A percentile compares a stretch with the other conserved stretches of the same genome.
Evolutionary conservation across 2,113 vertebrate genomes (phyloP).

Genomic region (Zapus hudsonius): DNA sequence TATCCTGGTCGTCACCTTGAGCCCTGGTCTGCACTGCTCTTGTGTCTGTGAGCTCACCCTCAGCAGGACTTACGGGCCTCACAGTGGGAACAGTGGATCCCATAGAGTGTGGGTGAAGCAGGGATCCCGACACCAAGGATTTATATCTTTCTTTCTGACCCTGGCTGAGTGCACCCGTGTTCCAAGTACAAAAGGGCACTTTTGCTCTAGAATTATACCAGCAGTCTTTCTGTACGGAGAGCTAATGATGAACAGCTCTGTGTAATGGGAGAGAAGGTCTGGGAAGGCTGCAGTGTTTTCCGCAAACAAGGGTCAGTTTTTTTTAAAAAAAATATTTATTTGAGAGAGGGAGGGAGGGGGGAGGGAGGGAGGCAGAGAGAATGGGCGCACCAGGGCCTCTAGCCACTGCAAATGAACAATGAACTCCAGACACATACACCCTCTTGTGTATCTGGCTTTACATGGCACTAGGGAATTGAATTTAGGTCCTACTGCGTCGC

Average conservation of each 20-base stretch:
- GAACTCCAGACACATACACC: too few relatives aligned
- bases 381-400: too few relatives aligned
- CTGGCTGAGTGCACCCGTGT: not conserved
- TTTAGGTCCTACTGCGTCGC: too few relatives aligned
- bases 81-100: not conserved
- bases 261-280: not conserved
- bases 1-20: not conserved
- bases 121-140: not conserved
- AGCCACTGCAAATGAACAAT: too few relatives aligned
- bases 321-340: too few relatives aligned
- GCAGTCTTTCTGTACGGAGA: not conserved
- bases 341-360: too few relatives aligned
- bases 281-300: not conserved
- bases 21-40: not conserved
- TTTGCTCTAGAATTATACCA: not conserved
- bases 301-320: too few relatives aligned
- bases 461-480: too few relatives aligned
- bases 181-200: not conserved
- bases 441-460: too few relatives aligned
- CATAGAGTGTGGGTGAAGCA: not conserved
- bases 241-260: not conserved
- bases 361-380: too few relatives aligned
- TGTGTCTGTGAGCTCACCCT: not conserved
- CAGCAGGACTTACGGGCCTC: too few relatives aligned
- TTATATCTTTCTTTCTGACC: not conserved